Evolutionary conservation across 2,888 invertebrate genomes (phyloP).

Genomic region (Drosophila mercatorum): DNA sequence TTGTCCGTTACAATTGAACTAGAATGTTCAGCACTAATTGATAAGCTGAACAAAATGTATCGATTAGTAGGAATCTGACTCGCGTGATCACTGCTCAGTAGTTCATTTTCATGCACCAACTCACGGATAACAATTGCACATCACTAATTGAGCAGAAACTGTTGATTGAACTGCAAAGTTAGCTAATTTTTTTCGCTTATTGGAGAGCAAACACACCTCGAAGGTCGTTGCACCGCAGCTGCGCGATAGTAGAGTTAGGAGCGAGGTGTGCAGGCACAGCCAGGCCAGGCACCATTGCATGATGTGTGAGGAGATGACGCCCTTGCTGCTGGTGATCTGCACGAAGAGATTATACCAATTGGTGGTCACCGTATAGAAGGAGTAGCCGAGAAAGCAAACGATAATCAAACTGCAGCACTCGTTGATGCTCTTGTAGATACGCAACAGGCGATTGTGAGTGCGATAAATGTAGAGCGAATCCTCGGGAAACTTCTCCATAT

Average conservation of each 20-base stretch:
- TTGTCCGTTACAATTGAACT: neutral
- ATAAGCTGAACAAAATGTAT: neutral
- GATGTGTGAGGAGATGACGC: constrained; percentile 64
- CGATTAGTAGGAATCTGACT: neutral
- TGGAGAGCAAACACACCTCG: constrained; percentile 66
- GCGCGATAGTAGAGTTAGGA: constrained; percentile 74
- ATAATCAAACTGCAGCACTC: constrained; percentile 81
- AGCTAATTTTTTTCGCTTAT: neutral
- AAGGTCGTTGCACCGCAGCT: constrained; percentile 78
- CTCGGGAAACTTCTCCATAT: constrained; percentile 75
- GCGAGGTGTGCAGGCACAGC: constrained; percentile 69
- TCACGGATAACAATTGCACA: neutral
- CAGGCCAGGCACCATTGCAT: constrained; percentile 77
- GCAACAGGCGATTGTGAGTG: constrained; percentile 80
- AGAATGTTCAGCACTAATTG: neutral
- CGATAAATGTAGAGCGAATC: constrained; percentile 81
- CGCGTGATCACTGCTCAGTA: neutral
- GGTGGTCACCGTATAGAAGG: constrained; percentile 83
- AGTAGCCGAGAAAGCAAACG: constrained; percentile 82
- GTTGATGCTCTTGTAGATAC: constrained; percentile 79
- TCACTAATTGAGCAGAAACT: neutral
- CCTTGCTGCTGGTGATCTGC: constrained; percentile 77
- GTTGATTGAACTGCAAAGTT: neutral
- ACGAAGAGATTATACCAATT: constrained; percentile 83
- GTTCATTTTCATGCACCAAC: neutral